phyloP scores from a whole-genome alignment of 2,888 invertebrate genomes.

The Drosophila rubida region DNA sequence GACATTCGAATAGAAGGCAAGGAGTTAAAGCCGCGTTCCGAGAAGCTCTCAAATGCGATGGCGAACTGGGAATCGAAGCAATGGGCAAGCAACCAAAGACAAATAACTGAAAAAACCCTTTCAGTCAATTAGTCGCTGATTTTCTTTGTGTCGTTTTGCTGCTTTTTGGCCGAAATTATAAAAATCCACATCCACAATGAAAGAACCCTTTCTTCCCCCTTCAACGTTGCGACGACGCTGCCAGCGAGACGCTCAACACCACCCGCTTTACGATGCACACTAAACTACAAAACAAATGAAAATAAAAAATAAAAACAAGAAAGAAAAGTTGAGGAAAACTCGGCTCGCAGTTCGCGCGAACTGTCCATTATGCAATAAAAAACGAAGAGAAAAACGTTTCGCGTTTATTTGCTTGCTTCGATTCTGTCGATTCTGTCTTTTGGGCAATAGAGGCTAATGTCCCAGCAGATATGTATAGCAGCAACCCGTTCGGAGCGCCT shows the following conservation, averaged over 20 bases:
- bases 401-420: neutral
- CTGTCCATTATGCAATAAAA: conserved; percentile 76
- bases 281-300: too few relatives aligned
- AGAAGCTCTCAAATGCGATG: conserved; percentile 18
- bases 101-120: conserved; percentile 62
- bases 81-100: conserved; percentile 20
- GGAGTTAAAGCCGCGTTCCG: conserved; percentile 46
- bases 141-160: conserved; percentile 58
- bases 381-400: conserved; percentile 4
- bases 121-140: conserved; percentile 80
- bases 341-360: conserved; percentile 55
- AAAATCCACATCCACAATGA: conserved; percentile 61
- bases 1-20: conserved; percentile 38
- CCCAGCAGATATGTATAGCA: conserved; percentile 22
- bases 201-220: conserved; percentile 45
- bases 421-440: conserved; percentile 36
- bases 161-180: conserved; percentile 52
- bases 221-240: conserved; percentile 1
- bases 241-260: neutral
- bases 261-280: conserved; percentile 24
- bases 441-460: conserved; percentile 52
- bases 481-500: conserved; percentile 59
- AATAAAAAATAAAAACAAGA: conserved; percentile 28
- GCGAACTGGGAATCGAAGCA: conserved; percentile 13
- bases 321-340: conserved; percentile 1